Evolutionary conservation across 2,797 vertebrate species (phyloP), one percentile per base, ranked within the genome.

Genomic region (Catharus ustulatus): DNA sequence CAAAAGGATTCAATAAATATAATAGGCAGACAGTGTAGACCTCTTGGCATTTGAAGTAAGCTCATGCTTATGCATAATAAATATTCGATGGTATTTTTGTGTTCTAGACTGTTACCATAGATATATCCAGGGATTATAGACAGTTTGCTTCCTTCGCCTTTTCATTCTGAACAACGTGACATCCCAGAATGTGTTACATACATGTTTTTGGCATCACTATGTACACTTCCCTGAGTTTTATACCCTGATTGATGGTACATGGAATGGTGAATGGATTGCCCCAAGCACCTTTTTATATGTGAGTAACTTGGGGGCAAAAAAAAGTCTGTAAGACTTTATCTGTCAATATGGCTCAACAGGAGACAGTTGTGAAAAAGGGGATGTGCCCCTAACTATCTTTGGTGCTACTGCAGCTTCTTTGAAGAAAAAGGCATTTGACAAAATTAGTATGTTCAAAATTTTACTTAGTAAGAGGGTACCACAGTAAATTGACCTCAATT

Each of bases 321-420:
- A 61, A 32, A 32, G 10, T 13, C 29, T 43, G 0, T 48, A 55
- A 67, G 18, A 20, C 30, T 3, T 43, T 27, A 57, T 64, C 38
- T 83, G 34, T 72, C 16, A n/a, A 11, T 10, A 4, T 2, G 3
- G 19, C 21, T 85, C 19, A 74, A 30, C 0, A 4, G 29, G 64
- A 67, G 30, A 40, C 4, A 24, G 23, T n/a, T 63, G n/a, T 62
- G 46, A 46, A 68, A 88, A 68, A 52, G 6, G 23, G 9, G 24
- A 61, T 43, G 21, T 68, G 23, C 12, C n/a, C 40, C 27, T 9
- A 64, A n/a, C 17, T 76, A 5, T 34, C 21, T 34, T 30, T 0
- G 0, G 6, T 16, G 5, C 9, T 72, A 27, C 14, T 82, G 21
- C 17, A 89, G 13, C 20, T 67, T 73, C 40, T 62, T 36, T 26